Percentiles rank a stretch among this genome's conserved stretches.
Conservation (phyloP, 2,888 invertebrate species). For the Hydrotaea cyrtoneurina region DNA sequence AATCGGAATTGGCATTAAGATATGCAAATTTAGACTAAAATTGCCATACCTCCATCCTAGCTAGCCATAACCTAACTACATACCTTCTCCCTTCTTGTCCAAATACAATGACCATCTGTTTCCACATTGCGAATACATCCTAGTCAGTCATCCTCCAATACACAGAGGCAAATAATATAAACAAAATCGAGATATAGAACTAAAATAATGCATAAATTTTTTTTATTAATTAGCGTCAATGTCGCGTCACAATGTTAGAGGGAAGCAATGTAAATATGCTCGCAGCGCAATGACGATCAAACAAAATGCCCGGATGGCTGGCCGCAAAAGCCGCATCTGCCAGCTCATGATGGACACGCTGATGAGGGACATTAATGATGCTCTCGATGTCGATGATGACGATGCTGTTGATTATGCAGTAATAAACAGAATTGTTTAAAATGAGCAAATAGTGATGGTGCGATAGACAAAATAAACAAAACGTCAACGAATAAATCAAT, state of each 20-base stretch:
- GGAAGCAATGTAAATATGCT: not conserved
- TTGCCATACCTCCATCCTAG: too few species aligned
- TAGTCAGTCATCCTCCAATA: not conserved
- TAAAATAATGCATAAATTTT: constrained; percentile 25
- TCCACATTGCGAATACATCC: not conserved
- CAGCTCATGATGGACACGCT: not conserved
- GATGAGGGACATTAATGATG: not conserved
- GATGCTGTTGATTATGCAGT: constrained; percentile 25
- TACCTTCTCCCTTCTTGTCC: too few species aligned
- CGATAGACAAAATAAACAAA: constrained; percentile 22
- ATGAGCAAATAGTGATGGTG: not conserved
- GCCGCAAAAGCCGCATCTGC: constrained; percentile 9
- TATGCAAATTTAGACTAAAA: too few species aligned
- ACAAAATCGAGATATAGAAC: constrained; percentile 10
- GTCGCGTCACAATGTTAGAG: not conserved
- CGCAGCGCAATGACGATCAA: not conserved
- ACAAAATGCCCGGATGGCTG: not conserved
- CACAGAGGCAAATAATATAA: constrained; percentile 1
- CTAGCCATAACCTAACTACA: too few species aligned
- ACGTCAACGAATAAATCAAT: constrained; percentile 45
- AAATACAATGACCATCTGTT: not conserved
- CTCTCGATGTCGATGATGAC: constrained; percentile 15
- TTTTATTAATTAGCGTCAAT: constrained; percentile 20
- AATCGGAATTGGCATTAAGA: too few species aligned
- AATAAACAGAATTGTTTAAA: not conserved